Conservation (phyloP, 2,888 invertebrate species). For the Coecobrya sp. region DNA sequence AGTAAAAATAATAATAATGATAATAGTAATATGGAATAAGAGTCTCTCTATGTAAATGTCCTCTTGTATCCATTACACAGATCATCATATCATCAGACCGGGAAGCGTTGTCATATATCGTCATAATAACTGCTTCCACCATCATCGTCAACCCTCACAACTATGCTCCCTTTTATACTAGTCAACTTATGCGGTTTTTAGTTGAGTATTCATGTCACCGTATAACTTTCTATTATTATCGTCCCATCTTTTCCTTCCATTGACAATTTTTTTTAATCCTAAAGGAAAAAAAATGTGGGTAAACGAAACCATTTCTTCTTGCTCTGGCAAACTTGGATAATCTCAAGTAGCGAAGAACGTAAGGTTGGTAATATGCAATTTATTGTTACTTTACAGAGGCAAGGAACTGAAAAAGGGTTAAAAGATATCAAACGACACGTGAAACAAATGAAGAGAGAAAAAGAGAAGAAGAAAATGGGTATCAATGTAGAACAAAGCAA, state of each 20-base stretch:
- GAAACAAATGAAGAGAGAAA: not conserved
- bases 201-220: not conserved
- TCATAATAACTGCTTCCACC: not conserved
- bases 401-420: not conserved
- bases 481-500: not conserved
- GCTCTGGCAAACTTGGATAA: not conserved
- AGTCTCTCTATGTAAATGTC: slow-evolving; percentile 31
- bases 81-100: slow-evolving; percentile 19
- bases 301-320: not conserved
- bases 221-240: not conserved
- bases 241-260: not conserved
- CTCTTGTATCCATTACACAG: not conserved
- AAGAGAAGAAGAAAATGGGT: not conserved
- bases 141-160: not conserved
- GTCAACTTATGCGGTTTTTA: slow-evolving; percentile 24
- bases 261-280: not conserved
- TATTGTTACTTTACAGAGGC: not conserved
- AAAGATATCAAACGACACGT: not conserved
- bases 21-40: slow-evolving; percentile 16
- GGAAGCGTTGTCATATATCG: slow-evolving; percentile 4
- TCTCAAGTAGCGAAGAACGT: no score
- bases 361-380: no score
- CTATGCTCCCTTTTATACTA: not conserved
- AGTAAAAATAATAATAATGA: slow-evolving; percentile 41
- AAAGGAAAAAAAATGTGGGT: not conserved